Evolutionary conservation across 2,797 vertebrate species (phyloP).

Genomic region (Phalloptychus januarius): DNA sequence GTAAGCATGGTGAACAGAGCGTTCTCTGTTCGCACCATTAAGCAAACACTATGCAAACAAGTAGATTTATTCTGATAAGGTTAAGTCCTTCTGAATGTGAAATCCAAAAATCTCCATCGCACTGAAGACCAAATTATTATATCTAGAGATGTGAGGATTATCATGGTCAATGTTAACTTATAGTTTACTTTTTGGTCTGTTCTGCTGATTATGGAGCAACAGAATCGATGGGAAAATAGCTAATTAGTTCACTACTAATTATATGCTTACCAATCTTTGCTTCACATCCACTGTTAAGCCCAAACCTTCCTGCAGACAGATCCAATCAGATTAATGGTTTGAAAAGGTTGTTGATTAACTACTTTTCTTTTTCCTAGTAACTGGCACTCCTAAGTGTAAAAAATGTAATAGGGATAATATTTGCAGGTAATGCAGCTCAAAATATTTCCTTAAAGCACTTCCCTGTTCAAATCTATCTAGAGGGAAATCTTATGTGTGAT

Average conservation of each 20-base stretch:
- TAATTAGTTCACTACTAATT: neutral
- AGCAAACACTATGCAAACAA: constrained; percentile 42
- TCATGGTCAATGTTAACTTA: neutral
- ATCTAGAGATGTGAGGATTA: neutral
- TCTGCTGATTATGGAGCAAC: neutral
- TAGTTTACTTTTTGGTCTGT: neutral
- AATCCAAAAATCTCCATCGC: neutral
- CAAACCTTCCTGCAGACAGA: neutral
- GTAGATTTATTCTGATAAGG: neutral
- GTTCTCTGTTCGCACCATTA: constrained; percentile 21
- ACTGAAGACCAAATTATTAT: neutral
- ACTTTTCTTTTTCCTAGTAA: neutral
- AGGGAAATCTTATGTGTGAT: neutral
- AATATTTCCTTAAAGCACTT: constrained; percentile 3
- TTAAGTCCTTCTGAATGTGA: neutral
- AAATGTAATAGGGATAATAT: neutral
- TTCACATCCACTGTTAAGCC: neutral
- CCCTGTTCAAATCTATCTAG: neutral
- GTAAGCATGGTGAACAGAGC: constrained; percentile 1
- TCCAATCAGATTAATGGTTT: constrained; percentile 6
- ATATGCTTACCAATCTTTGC: neutral
- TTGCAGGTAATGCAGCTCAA: neutral
- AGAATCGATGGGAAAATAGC: neutral
- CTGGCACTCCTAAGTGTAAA: neutral
- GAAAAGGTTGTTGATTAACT: constrained; percentile 28